Base-by-base conservation (phyloP, 2,797 vertebrate species). In the Pelobates cultripes region DNA sequence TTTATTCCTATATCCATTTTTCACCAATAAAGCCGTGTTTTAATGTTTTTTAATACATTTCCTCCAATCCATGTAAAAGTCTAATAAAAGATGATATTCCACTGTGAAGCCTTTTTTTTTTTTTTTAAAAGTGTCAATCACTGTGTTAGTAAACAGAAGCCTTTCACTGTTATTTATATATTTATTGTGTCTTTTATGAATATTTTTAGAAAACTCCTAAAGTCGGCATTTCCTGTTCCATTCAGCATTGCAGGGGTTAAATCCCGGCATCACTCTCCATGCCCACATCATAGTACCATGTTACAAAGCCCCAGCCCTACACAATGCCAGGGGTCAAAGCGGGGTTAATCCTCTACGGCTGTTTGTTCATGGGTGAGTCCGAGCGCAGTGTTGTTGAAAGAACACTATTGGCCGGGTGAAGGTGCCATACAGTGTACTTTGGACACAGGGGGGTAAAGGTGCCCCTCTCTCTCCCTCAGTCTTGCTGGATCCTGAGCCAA, bases 271-370 rank as follows among this genome's bases (percentile, higher is more conserved):
- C 51, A 2, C 28, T 57, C 51, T 8, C 47, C 40, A 28, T 41
- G 51, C 47, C 47, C 70, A 51, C 45, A 47, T 47, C 45, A 47
- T 10, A 47, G 45, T 10, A 10, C 68, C 51, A 4, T 63, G 55
- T 57, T 45, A 69, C 79, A 74, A 45, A 44, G 71, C 61, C 3
- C 64, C 45, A 4, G 3, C 28, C 76, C 13, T 7, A 45, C 45
- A 73, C 80, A 82, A 73, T 77, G 73, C 68, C 80, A 28, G 80
- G 73, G 80, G 80, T 77, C 80, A 82, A 57, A n/a, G 70, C 80
- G 61, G 80, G 80, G 75, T 77, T 82, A 82, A 82, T 77, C 80
- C 75, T 10, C 4, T n/a, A 13, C 43, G 4, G 43, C 68, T 76
- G 73, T 72, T 72, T 71, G 73, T 75, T 51, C 47, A 47, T 43